Base-by-base conservation (phyloP, 1,140 invertebrate species). In the Manduca sexta region DNA sequence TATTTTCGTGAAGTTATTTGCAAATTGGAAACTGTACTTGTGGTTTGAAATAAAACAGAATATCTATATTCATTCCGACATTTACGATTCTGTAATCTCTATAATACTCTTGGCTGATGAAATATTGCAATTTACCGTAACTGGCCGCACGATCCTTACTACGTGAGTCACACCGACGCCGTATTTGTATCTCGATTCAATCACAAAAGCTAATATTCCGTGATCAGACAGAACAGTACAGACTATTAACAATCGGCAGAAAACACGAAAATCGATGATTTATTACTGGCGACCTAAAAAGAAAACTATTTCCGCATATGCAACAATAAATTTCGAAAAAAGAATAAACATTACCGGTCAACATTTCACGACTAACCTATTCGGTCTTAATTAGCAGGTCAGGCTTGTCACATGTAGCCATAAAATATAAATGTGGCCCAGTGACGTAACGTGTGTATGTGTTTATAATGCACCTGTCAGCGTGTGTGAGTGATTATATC, bases 381-480 rank as follows among this genome's bases (percentile, higher is more conserved):
- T 69, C 64, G 59, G 52, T 63, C 56, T 45, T 52, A 69, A 66
- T 72, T 70, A 64, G 64, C 64, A 56, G 72, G 68, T 78, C 72
- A 50, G 56, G 4, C 21, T 26, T 26, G 21, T 26, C 21, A 26
- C 4, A 26, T 26, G 21, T 26, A 26, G 21, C 46, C 53, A 56
- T 43, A 44, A 49, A 50, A 56, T 56, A 64, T 64, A 57, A 56
- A 65, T 65, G 51, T 64, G 57, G 59, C 60, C 49, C 60, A 49
- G 47, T 79, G 69, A 75, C 64, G 72, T 64, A 74, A 76, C 48
- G 34, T 31, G 4, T 26, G 1, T 26, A 8, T 26, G 21, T 26
- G 0, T 26, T 3, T 26, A 5, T 26, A 26, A 8, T 26, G 21
- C 21, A 26, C 8, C 1, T 26, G 21, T 26, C 8, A 5, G 21